Evolutionary conservation across 2,113 vertebrate genomes (phyloP).

Genomic region (Ondatra zibethicus): DNA sequence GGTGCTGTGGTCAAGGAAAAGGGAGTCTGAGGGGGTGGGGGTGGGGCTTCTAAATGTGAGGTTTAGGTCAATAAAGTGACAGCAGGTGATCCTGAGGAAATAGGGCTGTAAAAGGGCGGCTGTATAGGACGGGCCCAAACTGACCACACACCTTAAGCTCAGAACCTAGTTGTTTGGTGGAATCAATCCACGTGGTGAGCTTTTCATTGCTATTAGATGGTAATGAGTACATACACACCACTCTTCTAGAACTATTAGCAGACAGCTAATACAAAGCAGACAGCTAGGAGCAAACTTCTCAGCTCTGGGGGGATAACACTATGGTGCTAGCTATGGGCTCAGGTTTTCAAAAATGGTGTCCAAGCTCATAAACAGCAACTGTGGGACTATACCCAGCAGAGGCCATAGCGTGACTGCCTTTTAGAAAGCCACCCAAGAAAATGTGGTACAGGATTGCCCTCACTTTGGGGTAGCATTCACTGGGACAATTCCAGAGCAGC

Average conservation of each 20-base stretch:
- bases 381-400: neutral
- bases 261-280: neutral
- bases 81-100: rapidly evolving
- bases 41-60: rapidly evolving
- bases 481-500: neutral
- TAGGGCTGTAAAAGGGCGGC: neutral
- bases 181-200: neutral
- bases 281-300: neutral
- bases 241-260: rapidly evolving
- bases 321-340: rapidly evolving
- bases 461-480: neutral
- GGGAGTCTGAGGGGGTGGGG: neutral
- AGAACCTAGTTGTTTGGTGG: neutral
- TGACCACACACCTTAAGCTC: neutral
- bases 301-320: neutral
- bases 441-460: neutral
- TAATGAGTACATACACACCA: neutral
- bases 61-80: too few species aligned
- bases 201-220: neutral
- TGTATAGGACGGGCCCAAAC: rapidly evolving
- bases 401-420: neutral
- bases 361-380: neutral
- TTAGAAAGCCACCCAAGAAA: neutral
- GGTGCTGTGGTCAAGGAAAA: neutral
- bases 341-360: neutral